Percentiles rank a stretch among this genome's conserved stretches.
Evolutionary conservation across 2,113 vertebrate species (phyloP).

Genomic region (Epinephelus lanceolatus): DNA sequence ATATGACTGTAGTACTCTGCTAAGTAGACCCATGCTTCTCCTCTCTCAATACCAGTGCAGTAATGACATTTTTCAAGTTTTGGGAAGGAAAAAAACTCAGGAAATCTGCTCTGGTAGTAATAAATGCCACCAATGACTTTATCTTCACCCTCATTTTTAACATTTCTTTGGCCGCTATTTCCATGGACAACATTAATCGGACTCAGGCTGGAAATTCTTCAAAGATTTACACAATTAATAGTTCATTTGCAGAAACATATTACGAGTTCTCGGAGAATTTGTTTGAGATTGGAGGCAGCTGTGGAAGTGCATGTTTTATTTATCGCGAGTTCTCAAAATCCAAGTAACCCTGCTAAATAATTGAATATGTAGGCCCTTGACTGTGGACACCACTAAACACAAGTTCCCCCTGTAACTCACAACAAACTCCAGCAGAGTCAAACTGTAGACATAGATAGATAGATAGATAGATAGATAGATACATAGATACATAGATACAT

Average conservation of each 20-base stretch:
- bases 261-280: conserved; percentile 36
- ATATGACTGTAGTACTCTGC: background rate
- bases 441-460: too few species aligned
- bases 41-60: background rate
- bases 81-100: background rate
- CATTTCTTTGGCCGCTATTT: conserved; percentile 19
- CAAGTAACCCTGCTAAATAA: conserved; percentile 78
- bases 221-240: conserved; percentile 56
- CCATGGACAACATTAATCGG: conserved; percentile 13
- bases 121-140: conserved; percentile 3
- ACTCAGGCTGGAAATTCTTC: conserved; percentile 18
- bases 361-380: conserved; percentile 66
- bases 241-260: conserved; percentile 54
- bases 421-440: background rate
- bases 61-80: conserved; percentile 3
- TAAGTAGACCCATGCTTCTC: background rate
- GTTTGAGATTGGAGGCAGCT: conserved; percentile 62
- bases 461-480: background rate
- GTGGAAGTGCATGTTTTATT: conserved; percentile 81
- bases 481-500: too few species aligned
- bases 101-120: background rate
- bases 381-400: conserved; percentile 36
- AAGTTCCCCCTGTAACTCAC: conserved; percentile 23
- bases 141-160: conserved; percentile 5
- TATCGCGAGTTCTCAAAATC: conserved; percentile 72